Conservation (phyloP, 2,888 invertebrate genomes). For the Rhingia rostrata region DNA sequence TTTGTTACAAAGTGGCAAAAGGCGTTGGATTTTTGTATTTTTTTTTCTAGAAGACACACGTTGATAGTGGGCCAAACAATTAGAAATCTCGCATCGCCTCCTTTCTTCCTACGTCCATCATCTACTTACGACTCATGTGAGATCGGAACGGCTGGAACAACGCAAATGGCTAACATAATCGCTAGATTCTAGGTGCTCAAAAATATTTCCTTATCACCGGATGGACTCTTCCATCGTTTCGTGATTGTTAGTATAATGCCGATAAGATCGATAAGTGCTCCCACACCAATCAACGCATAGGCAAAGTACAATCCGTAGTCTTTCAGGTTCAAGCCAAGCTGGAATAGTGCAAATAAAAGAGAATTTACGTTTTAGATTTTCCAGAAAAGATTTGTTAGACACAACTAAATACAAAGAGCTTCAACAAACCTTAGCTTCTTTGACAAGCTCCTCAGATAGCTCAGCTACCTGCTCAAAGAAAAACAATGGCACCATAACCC, state of each 20-base stretch:
- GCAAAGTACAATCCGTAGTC: conserved; percentile 80
- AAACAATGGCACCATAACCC: conserved; percentile 88
- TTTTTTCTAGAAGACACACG: background rate
- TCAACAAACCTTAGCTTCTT: conserved; percentile 78
- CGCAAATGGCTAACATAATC: conserved; percentile 46
- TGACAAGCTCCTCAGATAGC: conserved; percentile 85
- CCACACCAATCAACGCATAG: conserved; percentile 78
- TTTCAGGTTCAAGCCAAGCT: conserved; percentile 80
- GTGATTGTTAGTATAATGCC: conserved; percentile 80
- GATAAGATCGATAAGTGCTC: conserved; percentile 77
- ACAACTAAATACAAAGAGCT: too few species aligned
- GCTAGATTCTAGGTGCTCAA: conserved; percentile 76
- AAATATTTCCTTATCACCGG: conserved; percentile 79
- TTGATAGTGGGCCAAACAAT: conserved; percentile 1
- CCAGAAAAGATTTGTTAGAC: too few species aligned
- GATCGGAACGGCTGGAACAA: conserved; percentile 55
- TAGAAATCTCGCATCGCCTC: background rate
- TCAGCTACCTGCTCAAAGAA: conserved; percentile 89
- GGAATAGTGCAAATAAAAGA: background rate
- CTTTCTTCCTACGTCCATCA: conserved; percentile 9
- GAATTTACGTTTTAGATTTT: too few species aligned
- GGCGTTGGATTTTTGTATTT: conserved; percentile 20
- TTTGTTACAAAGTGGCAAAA: conserved; percentile 69
- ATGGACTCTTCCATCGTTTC: conserved; percentile 79
- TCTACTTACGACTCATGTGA: conserved; percentile 47